These are phyloP conservation scores for Microplitis deprimator DNA, from an alignment of 2,888 invertebrate species.

Conservation along the genomic window DNA sequence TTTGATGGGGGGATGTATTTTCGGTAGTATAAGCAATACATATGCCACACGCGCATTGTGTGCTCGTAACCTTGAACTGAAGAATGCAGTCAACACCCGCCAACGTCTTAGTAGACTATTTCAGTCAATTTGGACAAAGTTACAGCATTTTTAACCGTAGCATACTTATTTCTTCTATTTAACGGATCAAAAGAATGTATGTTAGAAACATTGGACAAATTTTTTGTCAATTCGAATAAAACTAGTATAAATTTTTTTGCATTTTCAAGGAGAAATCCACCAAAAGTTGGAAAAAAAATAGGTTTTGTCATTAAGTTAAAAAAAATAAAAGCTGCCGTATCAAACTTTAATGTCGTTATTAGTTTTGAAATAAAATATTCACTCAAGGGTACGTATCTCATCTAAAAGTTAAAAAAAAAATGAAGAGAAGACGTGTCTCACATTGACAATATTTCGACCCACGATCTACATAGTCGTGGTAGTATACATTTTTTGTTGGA, in stretches of 20 bases:
- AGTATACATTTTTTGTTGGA: not conserved
- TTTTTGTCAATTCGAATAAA: too few species aligned
- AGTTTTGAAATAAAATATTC: constrained; percentile 7
- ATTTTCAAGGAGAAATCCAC: too few species aligned
- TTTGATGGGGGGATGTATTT: constrained; percentile 61
- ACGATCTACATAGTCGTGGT: too few species aligned
- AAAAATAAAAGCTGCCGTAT: not conserved
- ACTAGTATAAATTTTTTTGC: too few species aligned
- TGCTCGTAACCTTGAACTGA: constrained; percentile 69
- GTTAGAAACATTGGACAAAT: too few species aligned
- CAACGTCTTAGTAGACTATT: constrained; percentile 50
- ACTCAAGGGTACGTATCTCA: not conserved
- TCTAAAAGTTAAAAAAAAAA: not conserved
- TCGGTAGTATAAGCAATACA: constrained; percentile 48
- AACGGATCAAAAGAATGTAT: not conserved
- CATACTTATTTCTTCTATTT: not conserved
- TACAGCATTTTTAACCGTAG: not conserved
- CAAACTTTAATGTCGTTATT: not conserved
- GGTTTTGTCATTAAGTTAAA: too few species aligned
- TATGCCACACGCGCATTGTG: constrained; percentile 40
- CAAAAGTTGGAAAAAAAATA: too few species aligned
- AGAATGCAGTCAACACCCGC: constrained; percentile 54
- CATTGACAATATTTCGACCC: not conserved
- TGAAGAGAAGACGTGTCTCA: not conserved
- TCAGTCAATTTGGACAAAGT: constrained; percentile 35